Base-by-base conservation (phyloP, 30 jellyfish, hydroid and myxozoan genomes). In the Aurelia sp. region DNA sequence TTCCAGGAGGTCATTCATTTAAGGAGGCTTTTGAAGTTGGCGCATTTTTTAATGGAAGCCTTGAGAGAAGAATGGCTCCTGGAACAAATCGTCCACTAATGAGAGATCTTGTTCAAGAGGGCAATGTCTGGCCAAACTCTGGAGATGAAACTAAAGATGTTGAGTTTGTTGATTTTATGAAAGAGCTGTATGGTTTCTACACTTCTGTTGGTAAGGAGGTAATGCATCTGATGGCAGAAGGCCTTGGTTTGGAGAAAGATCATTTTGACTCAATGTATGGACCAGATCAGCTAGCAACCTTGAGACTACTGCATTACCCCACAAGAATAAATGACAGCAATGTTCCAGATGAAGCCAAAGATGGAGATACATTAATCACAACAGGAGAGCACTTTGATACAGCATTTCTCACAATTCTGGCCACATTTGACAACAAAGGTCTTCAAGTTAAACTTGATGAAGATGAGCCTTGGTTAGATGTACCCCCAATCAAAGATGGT, bases 311-410 rank as follows among this genome's bases (percentile, higher is more conserved):
- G 21, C 97, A 91, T 55, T 91, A 91, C 76, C 97, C 97, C 2
- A 66, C 91, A 0, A 73, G 97, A 37, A 30, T 91, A 4, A 72
- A 53, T 71, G 86, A 76, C 19, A 48, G 89, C 3, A 84, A 81
- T 47, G 78, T 91, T 16, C 97, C 97, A 3, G 93, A 70, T 0
- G 96, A 84, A 70, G 97, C 96, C 1, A 66, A 71, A 74, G 96
- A 85, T 78, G 96, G 92, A 16, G 97, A 79, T 48, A 51, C 48
- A 8, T 37, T 74, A 17, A 85, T 91, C 13, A 94, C 88, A 11
- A 91, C 97, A n/a, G 97, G 97, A 33, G 96, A 91, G 75, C 97
- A 91, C 80, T 77, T 33, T 77, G 97, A 91, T 66, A 23, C 90
- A 7, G 22, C 86, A 20, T 61, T 91, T 33, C 66, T 91, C n/a